A percentile compares a stretch with the other conserved stretches of the same genome.
phyloP scores from a whole-genome alignment of 2,797 vertebrate species.

The Ctenopoma multispine region DNA sequence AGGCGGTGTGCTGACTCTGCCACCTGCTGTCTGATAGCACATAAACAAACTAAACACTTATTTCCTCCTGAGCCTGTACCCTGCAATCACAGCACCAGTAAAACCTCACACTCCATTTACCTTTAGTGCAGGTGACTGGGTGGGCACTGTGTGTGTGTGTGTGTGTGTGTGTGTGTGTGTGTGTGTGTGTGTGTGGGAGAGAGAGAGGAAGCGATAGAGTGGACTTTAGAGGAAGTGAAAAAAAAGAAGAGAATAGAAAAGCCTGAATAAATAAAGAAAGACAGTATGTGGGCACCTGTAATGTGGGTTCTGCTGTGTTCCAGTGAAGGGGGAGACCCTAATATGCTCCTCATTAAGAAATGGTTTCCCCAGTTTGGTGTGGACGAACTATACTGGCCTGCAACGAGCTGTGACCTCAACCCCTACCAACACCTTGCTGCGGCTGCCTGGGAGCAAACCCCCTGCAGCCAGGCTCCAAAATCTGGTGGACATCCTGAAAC shows the following conservation, averaged over 20 bases:
- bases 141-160: constrained; percentile 41
- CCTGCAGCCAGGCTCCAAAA: not conserved
- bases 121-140: constrained; percentile 80
- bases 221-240: constrained; percentile 26
- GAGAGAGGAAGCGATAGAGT: not conserved
- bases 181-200: not conserved
- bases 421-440: not conserved
- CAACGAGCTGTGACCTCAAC: not conserved
- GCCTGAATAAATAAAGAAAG: no score
- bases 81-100: constrained; percentile 81
- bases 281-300: not conserved
- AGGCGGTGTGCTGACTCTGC: constrained; percentile 63
- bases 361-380: no score
- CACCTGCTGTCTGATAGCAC: constrained; percentile 83
- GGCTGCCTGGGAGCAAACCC: not conserved
- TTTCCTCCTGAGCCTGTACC: constrained; percentile 80
- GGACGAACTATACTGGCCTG: no score
- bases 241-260: no score
- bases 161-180: constrained; percentile 3
- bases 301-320: no score
- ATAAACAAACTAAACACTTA: constrained; percentile 77
- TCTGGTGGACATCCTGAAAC: no score
- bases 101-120: constrained; percentile 87
- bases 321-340: no score
- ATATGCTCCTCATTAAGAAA: no score